phyloP scores from a whole-genome alignment of 2,797 vertebrate species.

The Sebastes oblongus region DNA sequence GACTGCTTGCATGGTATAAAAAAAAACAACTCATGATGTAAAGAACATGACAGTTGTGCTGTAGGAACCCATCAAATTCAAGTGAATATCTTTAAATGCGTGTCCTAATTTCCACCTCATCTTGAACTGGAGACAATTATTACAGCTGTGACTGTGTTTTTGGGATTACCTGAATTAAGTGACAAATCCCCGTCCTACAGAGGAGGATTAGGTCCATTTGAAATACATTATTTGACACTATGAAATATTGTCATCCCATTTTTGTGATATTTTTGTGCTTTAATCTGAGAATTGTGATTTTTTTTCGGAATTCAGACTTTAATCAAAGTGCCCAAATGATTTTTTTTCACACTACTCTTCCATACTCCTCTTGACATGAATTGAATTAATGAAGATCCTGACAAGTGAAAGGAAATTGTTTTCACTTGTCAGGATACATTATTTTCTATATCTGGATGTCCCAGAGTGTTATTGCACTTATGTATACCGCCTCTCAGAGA shows the following conservation, averaged over 20 bases:
- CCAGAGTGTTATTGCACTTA: not conserved
- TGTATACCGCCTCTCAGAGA: not conserved
- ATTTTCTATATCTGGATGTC: not conserved
- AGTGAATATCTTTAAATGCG: not conserved
- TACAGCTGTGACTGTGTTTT: not conserved
- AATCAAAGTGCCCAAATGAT: not conserved
- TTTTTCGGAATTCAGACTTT: not conserved
- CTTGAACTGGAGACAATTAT: conserved; percentile 6
- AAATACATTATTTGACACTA: conserved; percentile 25
- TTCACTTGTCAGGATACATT: not conserved
- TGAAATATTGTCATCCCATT: not conserved
- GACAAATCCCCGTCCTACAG: conserved; percentile 12
- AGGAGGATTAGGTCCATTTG: conserved; percentile 6
- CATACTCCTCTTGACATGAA: not conserved
- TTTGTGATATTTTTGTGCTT: not conserved
- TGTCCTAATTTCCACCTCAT: conserved; percentile 1
- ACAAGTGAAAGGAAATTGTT: not conserved
- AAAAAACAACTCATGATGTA: not conserved
- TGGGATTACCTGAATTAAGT: not conserved
- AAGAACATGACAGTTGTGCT: not conserved
- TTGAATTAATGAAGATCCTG: not conserved
- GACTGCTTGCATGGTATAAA: not conserved
- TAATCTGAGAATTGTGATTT: not conserved
- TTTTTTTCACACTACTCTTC: not conserved
- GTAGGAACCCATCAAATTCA: not conserved